Evolutionary conservation across 2,113 vertebrate genomes (phyloP), one percentile per base, ranked within the genome.

Genomic region (Colistium nudipinnis): DNA sequence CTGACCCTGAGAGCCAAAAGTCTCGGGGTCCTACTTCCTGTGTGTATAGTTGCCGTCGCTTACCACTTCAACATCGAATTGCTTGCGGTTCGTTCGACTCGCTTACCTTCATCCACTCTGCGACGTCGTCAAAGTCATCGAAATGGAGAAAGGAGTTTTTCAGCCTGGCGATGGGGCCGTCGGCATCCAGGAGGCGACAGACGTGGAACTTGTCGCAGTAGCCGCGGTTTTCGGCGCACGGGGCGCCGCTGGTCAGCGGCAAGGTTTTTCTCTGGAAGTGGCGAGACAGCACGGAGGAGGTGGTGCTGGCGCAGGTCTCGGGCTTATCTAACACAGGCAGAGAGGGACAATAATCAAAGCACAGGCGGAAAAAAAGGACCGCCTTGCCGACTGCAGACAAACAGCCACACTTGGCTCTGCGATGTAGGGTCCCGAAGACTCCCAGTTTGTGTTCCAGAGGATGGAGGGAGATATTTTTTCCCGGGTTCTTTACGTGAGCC

Each of bases 141-240:
- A 94, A 73, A 47, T 91, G 62, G 48, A 93, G 77, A 30, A 93
- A 88, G 30, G 92, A 89, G 69, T 94, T 95, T 56, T 92, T 94
- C 39, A 93, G 87, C 48, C 92, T 83, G 16, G 94, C 94, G 0
- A 93, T 91, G 19, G 92, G 94, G 0, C 94, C 91, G 0, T 94
- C 93, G 1, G 92, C 92, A 22, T 95, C 87, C 61, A 94, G 87
- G 10, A 91, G 53, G n/a, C 92, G 90, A 52, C 94, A 95, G 14
- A 91, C 19, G 0, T 91, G 84, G 56, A 95, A 92, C 60, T 88
- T 92, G 75, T 94, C 94, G 1, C 94, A 94, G 82, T 92, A 94
- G n/a, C 91, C 93, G 25, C 49, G 85, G 71, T 87, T 93, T 25
- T 63, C 64, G 1, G 74, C 84, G 68, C 94, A 95, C 0, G 93